Evolutionary conservation across 2,113 vertebrate genomes (phyloP), one percentile per base, ranked within the genome.

Genomic region (Alectura lathami): DNA sequence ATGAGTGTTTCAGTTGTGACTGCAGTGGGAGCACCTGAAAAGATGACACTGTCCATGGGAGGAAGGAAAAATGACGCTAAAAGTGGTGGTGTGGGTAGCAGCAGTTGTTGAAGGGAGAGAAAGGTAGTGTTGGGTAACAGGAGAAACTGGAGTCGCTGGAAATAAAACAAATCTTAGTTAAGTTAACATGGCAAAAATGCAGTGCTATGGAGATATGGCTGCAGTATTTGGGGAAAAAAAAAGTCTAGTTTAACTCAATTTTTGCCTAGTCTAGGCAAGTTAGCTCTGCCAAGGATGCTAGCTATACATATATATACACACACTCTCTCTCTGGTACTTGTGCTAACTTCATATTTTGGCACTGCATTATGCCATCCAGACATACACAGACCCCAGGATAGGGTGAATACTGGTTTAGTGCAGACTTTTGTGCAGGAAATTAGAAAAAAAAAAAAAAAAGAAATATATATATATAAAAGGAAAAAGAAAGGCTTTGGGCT

Each of bases 41-140:
- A 78, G 29, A 67, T 1, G 2, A 26, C 64, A 32, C 59, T 0
- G 0, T 69, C 59, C 38, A 24, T 0, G 5, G 64, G 36, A 86
- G 36, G 50, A 69, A 92, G 40, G 17, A 66, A 86, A 92, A 74
- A 12, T 53, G 16, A 16, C n/a, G 15, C 17, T 77, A 26, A 21
- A 76, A 80, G 40, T 0, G 5, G 29, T n/a, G 8, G 8, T 60
- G 23, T 73, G 72, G 54, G 64, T 11, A 51, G 59, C 1, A 1
- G 20, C 1, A 0, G 16, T 30, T 7, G 1, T 8, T 66, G 66
- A 79, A 76, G 22, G 66, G 36, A 56, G 26, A 67, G 48, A 76
- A 67, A 86, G 29, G 20, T 73, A 38, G 23, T 36, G 13, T 0
- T 56, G 43, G 26, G 26, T 24, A 62, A 63, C 17, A 73, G 56